Evolutionary conservation across 1,140 invertebrate species (phyloP).

Genomic region (Polypedilum pembai): DNA sequence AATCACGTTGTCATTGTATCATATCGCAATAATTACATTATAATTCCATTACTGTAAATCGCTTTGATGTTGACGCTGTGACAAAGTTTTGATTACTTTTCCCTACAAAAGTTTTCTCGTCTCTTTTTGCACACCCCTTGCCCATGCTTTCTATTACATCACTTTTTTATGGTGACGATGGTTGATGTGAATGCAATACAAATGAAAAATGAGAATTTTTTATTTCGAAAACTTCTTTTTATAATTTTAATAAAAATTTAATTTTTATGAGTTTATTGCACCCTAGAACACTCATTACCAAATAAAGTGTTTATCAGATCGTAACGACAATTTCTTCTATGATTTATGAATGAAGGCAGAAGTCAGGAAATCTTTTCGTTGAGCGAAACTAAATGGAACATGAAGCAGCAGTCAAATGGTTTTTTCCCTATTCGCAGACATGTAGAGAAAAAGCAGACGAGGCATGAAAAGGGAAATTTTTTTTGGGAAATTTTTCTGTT

Average conservation of each 20-base stretch:
- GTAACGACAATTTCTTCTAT: neutral
- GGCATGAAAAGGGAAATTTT: slow-evolving; percentile 7
- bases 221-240: too few relatives aligned
- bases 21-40: slow-evolving; percentile 27
- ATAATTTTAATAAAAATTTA: too few relatives aligned
- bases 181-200: too few relatives aligned
- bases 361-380: neutral
- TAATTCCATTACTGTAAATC: slow-evolving; percentile 28
- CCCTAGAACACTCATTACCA: too few relatives aligned
- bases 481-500: neutral
- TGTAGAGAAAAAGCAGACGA: neutral
- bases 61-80: slow-evolving; percentile 19
- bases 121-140: neutral
- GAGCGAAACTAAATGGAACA: slow-evolving; percentile 22
- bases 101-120: neutral
- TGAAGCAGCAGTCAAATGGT: neutral
- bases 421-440: neutral
- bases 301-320: slow-evolving; percentile 14
- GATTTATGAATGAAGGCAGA: slow-evolving; percentile 20
- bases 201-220: too few relatives aligned
- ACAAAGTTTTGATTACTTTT: slow-evolving; percentile 20
- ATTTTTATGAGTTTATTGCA: too few relatives aligned
- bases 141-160: neutral
- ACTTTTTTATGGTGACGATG: too few relatives aligned
- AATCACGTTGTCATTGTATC: slow-evolving; percentile 25